Base-by-base conservation (phyloP, 2,888 invertebrate genomes). In the Eulithis testata region DNA sequence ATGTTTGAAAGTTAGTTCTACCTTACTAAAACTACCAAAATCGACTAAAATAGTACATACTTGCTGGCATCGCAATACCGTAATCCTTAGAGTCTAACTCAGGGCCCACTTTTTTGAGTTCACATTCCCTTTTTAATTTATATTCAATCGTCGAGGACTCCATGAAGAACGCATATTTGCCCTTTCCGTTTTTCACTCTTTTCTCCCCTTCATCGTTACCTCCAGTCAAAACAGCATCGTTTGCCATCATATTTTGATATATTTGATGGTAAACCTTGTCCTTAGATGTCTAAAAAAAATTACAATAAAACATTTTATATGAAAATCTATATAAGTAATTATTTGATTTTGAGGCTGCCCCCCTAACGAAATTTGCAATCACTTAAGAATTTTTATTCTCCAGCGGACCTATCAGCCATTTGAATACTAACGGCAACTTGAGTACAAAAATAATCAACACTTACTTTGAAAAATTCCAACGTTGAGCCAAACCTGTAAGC, bases 101-200 rank as follows among this genome's bases (percentile, higher is more conserved):
- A 8, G 95, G 95, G 1, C 98, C 98, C 50, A 97, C 95, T 92
- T 96, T 95, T 51, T 94, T 96, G 55, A 98, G 94, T 37, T 96
- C 95, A 85, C 98, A 98, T 74, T 97, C 94, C 68, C 96, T 93
- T 86, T 97, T 96, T 72, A 96, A 95, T 78, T 96, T 96, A 87
- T 98, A 99, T 83, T 99, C 98, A 76, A 99, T 96, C 14, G 96
- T 96, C 6, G 97, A 96, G 40, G 98, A 98, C 91, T 99, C 99
- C 97, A 99, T 98, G 69, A 99, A 95, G 87, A 97, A 99, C 4
- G 99, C 99, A 87, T 98, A 99, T 74, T 94, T 89, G 44, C 83
- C 86, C 58, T 82, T 84, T 43, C 87, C 84, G 2, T 79, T 82
- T 0, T 94, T 77, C 0, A 99, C 98, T 71, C 97, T 94, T 43